Base-by-base conservation (phyloP, 2,113 vertebrate genomes). In the Silurus meridionalis region DNA sequence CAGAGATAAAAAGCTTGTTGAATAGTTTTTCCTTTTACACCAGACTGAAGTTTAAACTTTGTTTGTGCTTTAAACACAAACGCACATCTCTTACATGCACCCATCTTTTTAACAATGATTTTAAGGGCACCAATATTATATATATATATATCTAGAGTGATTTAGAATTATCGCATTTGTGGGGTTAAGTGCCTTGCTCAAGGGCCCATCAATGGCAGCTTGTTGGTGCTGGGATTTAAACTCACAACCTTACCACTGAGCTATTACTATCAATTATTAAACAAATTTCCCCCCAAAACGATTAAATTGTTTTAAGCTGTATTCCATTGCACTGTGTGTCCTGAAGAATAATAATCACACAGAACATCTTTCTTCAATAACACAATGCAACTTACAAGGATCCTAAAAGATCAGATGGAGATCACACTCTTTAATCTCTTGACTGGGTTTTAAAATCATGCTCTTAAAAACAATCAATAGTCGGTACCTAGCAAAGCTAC, bases 1-100 rank as follows among this genome's bases (percentile, higher is more conserved):
- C 60, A 63, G 52, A 75, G 37, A 13, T 80, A 28, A 28, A 86
- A n/a, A 66, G 63, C 25, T 52, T 48, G 57, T 80, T 61, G 61
- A 50, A 84, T 37, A 11, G 13, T 37, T 17, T 57, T 7, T 50
- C 53, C 48, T 69, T 23, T 74, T 60, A 58, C 13, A 25, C 2
- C 5, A 28, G 13, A 28, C 19, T 52, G 5, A 14, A 77, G 21
- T 71, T 71, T 25, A 66, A 13, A 66, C n/a, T 66, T 64, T 64
- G 23, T 64, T 64, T 64, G 23, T 64, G 25, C 64, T 66, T 67
- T 28, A 67, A 28, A 14, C 5, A 67, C 66, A 67, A 28, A 67
- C 46, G 15, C 46, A 46, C 28, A n/a, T 28, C 15, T 28, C 66
- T 67, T 5, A 67, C 11, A 58, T 28, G n/a, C 13, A 2, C 11